Evolutionary conservation across 2,797 vertebrate genomes (phyloP), one percentile per base, ranked within the genome.

Genomic region (Xyrichtys novacula): DNA sequence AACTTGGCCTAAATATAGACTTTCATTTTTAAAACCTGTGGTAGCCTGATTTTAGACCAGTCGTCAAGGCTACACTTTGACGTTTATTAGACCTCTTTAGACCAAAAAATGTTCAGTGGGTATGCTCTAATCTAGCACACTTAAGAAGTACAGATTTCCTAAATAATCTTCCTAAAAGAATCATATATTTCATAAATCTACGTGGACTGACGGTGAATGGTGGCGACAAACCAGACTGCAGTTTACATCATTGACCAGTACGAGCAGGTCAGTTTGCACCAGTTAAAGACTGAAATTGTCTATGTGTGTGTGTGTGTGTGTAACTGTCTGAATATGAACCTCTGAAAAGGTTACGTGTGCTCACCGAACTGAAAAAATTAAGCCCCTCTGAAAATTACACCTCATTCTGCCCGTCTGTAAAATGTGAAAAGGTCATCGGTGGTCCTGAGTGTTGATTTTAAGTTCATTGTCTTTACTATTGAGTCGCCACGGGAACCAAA

Each of bases 281-380:
- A 46, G 64, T 23, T 70, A 43, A 68, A 48, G 20, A 32, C 76
- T 23, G 40, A 15, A 64, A 22, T 50, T 50, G 46, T 31, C 23
- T n/a, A n/a, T n/a, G n/a, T n/a, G n/a, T n/a, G n/a, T n/a, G n/a
- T n/a, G n/a, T 3, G 34, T 17, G 42, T 46, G 57, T 56, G 5
- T 49, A 34, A 64, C 65, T 22, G 47, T 53, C 47, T 65, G 65
- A 75, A 65, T 71, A 40, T 70, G 65, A 74, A 74, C 62, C 70
- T 71, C 57, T 65, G 57, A 67, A 81, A 83, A 84, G 83, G 78
- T 82, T 50, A 68, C 7, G 65, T 59, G 23, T 53, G 70, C 68
- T 82, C 74, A 38, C 58, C 69, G 75, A 77, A 71, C 73, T 62
- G 65, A 38, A 15, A 7, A 71, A 78, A 80, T 81, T 52, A 78